Conservation (phyloP, 2,888 invertebrate genomes). For the Brenthis hecate region DNA sequence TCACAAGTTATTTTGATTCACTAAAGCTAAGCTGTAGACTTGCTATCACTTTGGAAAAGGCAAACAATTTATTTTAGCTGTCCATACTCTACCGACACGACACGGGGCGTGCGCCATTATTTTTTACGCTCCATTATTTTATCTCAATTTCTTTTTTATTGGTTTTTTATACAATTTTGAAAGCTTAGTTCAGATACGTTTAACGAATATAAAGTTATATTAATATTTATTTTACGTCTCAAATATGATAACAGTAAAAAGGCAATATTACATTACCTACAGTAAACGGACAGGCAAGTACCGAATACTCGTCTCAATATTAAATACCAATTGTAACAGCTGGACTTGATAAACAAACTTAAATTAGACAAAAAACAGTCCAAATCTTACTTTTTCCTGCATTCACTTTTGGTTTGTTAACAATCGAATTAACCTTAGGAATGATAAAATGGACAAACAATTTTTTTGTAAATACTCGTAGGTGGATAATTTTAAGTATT, state of each 20-base stretch:
- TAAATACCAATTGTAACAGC: background rate
- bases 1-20: too few species aligned
- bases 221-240: slow-evolving; percentile 28
- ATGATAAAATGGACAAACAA: too few species aligned
- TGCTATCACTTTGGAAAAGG: slow-evolving; percentile 68
- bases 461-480: too few species aligned
- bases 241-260: slow-evolving; percentile 22
- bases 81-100: slow-evolving; percentile 55
- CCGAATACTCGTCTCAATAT: background rate
- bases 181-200: slow-evolving; percentile 41
- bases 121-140: slow-evolving; percentile 72
- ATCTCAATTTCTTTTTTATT: slow-evolving; percentile 72
- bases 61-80: slow-evolving; percentile 73
- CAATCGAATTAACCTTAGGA: too few species aligned
- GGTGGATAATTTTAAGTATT: too few species aligned
- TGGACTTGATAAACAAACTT: background rate
- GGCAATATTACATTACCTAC: background rate
- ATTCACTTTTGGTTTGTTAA: too few species aligned
- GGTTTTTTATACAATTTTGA: slow-evolving; percentile 73
- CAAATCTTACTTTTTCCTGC: too few species aligned
- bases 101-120: slow-evolving; percentile 60
- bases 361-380: too few species aligned
- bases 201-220: slow-evolving; percentile 42
- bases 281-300: background rate
- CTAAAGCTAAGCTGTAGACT: slow-evolving; percentile 44